These are phyloP conservation scores for Drosophila insularis DNA, from an alignment of 1,140 invertebrate genomes.

Conservation along the genomic window DNA sequence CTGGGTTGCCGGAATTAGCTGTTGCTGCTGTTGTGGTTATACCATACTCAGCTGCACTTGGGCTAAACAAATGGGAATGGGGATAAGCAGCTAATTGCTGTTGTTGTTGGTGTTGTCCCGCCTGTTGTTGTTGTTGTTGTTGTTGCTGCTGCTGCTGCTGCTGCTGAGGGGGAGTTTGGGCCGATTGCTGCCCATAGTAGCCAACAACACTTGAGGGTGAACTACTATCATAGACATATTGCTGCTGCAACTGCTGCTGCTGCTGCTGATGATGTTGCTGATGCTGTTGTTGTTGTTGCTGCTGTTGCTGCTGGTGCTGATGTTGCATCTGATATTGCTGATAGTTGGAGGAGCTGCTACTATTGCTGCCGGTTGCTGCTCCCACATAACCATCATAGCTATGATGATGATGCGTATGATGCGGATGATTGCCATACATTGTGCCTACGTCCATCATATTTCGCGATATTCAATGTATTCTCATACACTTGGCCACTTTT, in stretches of 20 bases:
- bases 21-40: constrained; percentile 63
- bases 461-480: constrained; percentile 32
- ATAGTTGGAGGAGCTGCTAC: constrained; percentile 71
- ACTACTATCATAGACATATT: constrained; percentile 48
- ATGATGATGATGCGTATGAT: constrained; percentile 71
- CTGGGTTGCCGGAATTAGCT: constrained; percentile 32
- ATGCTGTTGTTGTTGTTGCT: constrained; percentile 32
- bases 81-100: constrained; percentile 50
- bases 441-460: constrained; percentile 88
- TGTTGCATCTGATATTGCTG: constrained; percentile 56
- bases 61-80: constrained; percentile 79
- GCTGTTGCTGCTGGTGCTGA: constrained; percentile 33
- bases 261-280: constrained; percentile 46
- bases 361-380: constrained; percentile 29
- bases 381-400: constrained; percentile 77
- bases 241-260: constrained; percentile 49
- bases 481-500: constrained; percentile 19
- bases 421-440: constrained; percentile 87
- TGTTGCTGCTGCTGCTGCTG: constrained; percentile 41
- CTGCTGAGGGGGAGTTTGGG: constrained; percentile 50
- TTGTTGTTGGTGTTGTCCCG: constrained; percentile 40
- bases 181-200: constrained; percentile 52
- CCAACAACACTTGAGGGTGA: constrained; percentile 30
- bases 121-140: constrained; percentile 8
- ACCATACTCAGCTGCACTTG: constrained; percentile 81